Base-by-base conservation (phyloP, 1,140 invertebrate genomes). In the Polypedilum pembai region DNA sequence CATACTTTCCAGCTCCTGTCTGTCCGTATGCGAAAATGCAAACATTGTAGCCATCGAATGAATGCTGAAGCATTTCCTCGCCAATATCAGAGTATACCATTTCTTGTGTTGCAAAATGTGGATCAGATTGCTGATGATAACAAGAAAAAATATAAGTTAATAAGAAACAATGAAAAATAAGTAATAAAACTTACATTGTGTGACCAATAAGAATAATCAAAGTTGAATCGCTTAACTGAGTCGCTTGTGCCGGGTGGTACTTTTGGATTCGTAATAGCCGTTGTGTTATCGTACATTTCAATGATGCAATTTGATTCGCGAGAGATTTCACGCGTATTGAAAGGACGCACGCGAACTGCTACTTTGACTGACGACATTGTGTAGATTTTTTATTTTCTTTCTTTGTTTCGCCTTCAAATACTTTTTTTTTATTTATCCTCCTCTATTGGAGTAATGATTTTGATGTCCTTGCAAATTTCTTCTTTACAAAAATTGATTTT, bases 171-270 rank as follows among this genome's bases (percentile, higher is more conserved):
- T 1, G 24, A 1, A 33, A 33, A 33, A 33, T 33, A n/a, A n/a
- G n/a, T n/a, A n/a, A n/a, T n/a, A 5, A 33, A 33, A 90, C 93
- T 93, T 87, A 95, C 94, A 83, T 96, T 90, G 84, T 96, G 94
- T 75, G 97, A 99, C 92, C 95, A 98, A 82, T 99, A 99, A 12
- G 97, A 99, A 83, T 98, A 97, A 85, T 99, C 98, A 85, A 94
- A 99, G 82, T 96, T 98, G 86, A 99, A 99, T 82, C 90, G 96
- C 85, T 99, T 98, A 45, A 88, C 84, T 18, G 89, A 85, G 78
- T 96, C 93, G 85, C 94, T 95, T 76, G 87, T 88, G 79, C 91
- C 92, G 65, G 92, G 87, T 74, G 93, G 92, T 78, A 88, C 88
- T 85, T 97, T 98, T 63, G 96, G 95, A 84, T 98, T 98, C 75